These are phyloP conservation scores for Rhadinocentrus ornatus DNA, from an alignment of 2,797 vertebrate species.

Conservation along the genomic window DNA sequence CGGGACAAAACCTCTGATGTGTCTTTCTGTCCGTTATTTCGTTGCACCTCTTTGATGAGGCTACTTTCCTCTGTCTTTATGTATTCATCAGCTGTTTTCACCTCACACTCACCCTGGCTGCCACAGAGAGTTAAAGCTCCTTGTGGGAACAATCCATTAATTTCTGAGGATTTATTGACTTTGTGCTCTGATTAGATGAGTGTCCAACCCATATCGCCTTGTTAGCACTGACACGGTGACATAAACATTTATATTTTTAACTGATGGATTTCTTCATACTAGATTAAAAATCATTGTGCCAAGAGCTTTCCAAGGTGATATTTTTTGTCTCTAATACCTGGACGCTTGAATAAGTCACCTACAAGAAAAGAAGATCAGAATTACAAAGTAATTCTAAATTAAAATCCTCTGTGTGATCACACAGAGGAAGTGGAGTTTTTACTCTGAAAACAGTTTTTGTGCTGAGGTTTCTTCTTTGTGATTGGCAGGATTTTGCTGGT, in stretches of 20 bases:
- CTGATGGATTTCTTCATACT: conserved; percentile 3
- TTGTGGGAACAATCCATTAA: conserved; percentile 32
- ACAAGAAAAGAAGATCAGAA: not conserved
- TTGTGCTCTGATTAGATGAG: conserved; percentile 37
- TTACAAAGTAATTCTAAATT: too few species aligned
- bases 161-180: conserved; percentile 44
- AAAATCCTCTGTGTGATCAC: too few species aligned
- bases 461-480: not conserved
- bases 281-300: conserved; percentile 2
- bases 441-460: too few species aligned
- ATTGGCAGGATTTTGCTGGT: not conserved
- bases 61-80: conserved; percentile 28
- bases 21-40: conserved; percentile 4
- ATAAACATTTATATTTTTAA: conserved; percentile 35
- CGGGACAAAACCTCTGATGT: conserved; percentile 16
- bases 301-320: not conserved
- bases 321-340: not conserved
- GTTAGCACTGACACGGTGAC: conserved; percentile 34
- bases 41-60: conserved; percentile 12
- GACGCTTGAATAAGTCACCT: conserved; percentile 10
- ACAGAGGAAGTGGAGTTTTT: conserved; percentile 4
- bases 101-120: conserved; percentile 37
- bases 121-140: conserved; percentile 19
- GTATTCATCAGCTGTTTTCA: conserved; percentile 40
- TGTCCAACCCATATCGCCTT: conserved; percentile 14